Percentiles rank a stretch among this genome's conserved stretches.
phyloP scores from a whole-genome alignment of 92 coral and sea anemone species.

The Epizoanthus illoricatus region DNA sequence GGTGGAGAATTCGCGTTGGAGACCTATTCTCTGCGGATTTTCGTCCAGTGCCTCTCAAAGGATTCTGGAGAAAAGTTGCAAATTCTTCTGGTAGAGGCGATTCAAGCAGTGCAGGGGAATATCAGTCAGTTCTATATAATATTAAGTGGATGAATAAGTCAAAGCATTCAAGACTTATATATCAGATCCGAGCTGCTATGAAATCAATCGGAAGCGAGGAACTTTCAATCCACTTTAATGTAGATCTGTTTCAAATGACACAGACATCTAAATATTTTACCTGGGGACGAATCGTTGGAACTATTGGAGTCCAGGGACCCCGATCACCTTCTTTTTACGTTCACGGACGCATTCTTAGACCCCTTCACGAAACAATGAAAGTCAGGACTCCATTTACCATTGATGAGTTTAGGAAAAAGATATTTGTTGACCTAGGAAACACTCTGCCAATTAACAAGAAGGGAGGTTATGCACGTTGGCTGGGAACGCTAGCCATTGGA shows the following conservation, averaged over 20 bases:
- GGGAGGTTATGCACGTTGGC: conserved; percentile 40
- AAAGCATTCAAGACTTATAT: conserved; percentile 37
- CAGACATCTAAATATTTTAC: conserved; percentile 34
- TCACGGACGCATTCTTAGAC: conserved; percentile 60
- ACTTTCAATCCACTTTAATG: conserved; percentile 71
- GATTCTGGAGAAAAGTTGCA: conserved; percentile 50
- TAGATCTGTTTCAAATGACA: conserved; percentile 49
- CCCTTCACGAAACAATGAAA: conserved; percentile 1
- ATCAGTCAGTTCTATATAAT: conserved; percentile 63
- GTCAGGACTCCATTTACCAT: conserved; percentile 59
- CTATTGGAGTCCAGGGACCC: conserved; percentile 64
- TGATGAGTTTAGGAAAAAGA: conserved; percentile 25
- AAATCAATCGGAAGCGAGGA: conserved; percentile 36
- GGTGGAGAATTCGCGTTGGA: conserved; percentile 71
- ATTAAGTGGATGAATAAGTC: conserved; percentile 47
- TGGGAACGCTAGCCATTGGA: conserved; percentile 48
- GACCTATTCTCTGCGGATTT: conserved; percentile 68
- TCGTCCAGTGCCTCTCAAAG: conserved; percentile 59
- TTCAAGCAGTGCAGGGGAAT: conserved; percentile 48
- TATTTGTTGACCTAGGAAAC: conserved; percentile 71
- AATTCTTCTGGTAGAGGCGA: not conserved
- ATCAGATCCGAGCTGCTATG: conserved; percentile 46
- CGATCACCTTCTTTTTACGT: conserved; percentile 56
- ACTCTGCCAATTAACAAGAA: conserved; percentile 45
- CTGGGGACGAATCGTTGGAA: conserved; percentile 66